Conservation (phyloP, 2,797 vertebrate genomes). For the Gila robusta region DNA sequence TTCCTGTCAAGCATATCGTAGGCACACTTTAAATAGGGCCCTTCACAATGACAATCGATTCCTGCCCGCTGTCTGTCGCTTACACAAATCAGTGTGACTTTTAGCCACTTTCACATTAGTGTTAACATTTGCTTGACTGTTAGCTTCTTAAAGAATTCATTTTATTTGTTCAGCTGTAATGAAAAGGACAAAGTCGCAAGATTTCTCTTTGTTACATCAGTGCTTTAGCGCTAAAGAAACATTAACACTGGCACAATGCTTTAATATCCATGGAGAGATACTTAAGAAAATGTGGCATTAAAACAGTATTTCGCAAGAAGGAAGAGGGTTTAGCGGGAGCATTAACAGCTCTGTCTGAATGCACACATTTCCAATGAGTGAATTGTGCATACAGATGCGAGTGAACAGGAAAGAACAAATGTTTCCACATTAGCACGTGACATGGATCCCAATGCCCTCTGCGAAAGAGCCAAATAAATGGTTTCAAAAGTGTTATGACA, state of each 20-base stretch:
- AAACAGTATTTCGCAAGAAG: constrained; percentile 11
- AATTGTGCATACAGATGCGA: constrained; percentile 33
- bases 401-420: constrained; percentile 30
- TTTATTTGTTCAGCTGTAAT: constrained; percentile 44
- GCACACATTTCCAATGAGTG: neutral
- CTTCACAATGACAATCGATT: constrained; percentile 47
- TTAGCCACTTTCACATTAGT: constrained; percentile 25
- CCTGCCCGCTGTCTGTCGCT: constrained; percentile 8
- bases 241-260: constrained; percentile 37
- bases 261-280: constrained; percentile 42
- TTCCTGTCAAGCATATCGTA: constrained; percentile 50
- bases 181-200: constrained; percentile 37
- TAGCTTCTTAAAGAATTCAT: constrained; percentile 36
- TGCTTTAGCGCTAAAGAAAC: constrained; percentile 20
- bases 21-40: constrained; percentile 38
- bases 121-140: constrained; percentile 24
- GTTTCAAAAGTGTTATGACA: constrained; percentile 51
- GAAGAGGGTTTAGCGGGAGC: neutral
- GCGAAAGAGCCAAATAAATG: constrained; percentile 47
- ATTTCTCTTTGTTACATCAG: constrained; percentile 50
- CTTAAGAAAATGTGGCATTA: constrained; percentile 48
- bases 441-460: constrained; percentile 39
- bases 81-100: constrained; percentile 21
- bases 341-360: neutral
- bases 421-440: constrained; percentile 44